Evolutionary conservation across 2,113 vertebrate species (phyloP).

Genomic region (Pedetes capensis): DNA sequence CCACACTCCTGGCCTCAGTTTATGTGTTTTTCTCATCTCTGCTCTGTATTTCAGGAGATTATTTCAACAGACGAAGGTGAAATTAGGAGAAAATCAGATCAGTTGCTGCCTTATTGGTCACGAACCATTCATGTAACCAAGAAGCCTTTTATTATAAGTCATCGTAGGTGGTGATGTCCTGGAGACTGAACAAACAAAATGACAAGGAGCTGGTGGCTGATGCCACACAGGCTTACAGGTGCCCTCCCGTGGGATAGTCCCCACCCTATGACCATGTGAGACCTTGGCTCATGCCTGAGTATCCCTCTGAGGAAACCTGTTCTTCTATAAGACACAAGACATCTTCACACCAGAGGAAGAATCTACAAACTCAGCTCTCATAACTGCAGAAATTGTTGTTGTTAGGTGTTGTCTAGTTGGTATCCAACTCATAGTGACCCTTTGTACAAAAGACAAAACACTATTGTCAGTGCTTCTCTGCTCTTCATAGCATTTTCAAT

Average conservation of each 20-base stretch:
- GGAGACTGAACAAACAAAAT: background rate
- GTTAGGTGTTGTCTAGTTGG: too few relatives aligned
- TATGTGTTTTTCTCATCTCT: background rate
- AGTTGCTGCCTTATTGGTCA: background rate
- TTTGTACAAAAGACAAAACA: too few relatives aligned
- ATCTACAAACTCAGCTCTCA: background rate
- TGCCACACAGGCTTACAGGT: background rate
- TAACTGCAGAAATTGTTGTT: constrained; percentile 30
- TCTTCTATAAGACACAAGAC: background rate
- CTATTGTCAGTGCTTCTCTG: too few relatives aligned
- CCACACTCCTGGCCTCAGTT: background rate
- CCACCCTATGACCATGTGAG: accelerated
- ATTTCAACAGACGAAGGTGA: background rate
- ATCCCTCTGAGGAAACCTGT: background rate
- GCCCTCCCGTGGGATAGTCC: background rate
- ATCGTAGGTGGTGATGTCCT: background rate
- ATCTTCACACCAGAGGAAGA: background rate
- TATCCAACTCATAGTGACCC: too few relatives aligned
- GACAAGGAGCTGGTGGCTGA: background rate
- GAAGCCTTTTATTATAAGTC: background rate
- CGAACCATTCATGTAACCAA: background rate
- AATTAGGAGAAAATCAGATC: background rate
- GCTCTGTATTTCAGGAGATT: background rate
- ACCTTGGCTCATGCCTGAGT: background rate
- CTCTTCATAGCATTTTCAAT: too few relatives aligned